Percentiles rank a stretch among this genome's conserved stretches.
Evolutionary conservation across 2,113 vertebrate species (phyloP).

Genomic region (Scalopus aquaticus): DNA sequence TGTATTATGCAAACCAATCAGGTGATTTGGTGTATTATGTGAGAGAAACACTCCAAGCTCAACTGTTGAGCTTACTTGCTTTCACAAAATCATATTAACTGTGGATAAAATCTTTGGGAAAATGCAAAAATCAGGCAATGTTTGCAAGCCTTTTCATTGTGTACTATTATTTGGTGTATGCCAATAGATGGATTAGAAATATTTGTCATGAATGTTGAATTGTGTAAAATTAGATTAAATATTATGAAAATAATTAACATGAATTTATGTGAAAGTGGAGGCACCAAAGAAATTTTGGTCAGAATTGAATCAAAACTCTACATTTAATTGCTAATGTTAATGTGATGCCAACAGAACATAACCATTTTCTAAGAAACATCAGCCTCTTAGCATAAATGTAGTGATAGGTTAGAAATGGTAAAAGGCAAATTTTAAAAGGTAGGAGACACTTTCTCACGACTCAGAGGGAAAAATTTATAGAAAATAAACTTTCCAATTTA

Average conservation of each 20-base stretch:
- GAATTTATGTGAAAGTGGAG: conserved; percentile 19
- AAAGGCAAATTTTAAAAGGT: not conserved
- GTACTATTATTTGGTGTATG: not conserved
- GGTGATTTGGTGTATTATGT: conserved; percentile 10
- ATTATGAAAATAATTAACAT: conserved; percentile 27
- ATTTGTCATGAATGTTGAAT: not conserved
- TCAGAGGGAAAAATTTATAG: not conserved
- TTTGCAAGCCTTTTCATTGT: not conserved
- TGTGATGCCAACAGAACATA: not conserved
- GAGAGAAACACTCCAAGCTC: not conserved
- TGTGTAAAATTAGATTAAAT: conserved; percentile 10
- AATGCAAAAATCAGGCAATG: not conserved
- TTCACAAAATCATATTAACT: not conserved
- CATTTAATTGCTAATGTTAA: conserved; percentile 1
- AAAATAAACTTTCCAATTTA: conserved; percentile 9
- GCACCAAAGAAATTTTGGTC: conserved; percentile 22
- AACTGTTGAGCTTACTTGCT: conserved; percentile 10
- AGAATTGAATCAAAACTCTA: not conserved
- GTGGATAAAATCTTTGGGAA: not conserved
- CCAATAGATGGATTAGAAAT: not conserved
- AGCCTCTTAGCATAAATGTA: not conserved
- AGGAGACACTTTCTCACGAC: conserved; percentile 7
- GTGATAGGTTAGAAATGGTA: not conserved
- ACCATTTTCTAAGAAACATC: not conserved
- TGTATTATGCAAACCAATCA: conserved; percentile 7